A percentile compares a stretch with the other conserved stretches of the same genome.
phyloP scores from a whole-genome alignment of 2,113 vertebrate genomes.

The Stigmatopora nigra region DNA sequence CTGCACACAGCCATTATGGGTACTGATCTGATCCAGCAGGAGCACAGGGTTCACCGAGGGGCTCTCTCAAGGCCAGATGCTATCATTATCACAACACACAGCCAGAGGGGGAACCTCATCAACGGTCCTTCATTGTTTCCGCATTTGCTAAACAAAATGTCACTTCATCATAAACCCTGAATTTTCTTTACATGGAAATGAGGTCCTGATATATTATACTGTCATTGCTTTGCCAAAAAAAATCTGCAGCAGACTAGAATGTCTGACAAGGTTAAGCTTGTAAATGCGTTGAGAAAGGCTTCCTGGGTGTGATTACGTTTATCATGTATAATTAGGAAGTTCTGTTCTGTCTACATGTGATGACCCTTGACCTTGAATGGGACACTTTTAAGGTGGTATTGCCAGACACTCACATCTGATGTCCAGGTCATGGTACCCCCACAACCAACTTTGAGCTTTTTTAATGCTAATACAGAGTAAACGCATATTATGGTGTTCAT shows the following conservation, averaged over 20 bases:
- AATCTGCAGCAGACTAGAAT: conserved; percentile 72
- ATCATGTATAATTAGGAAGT: conserved; percentile 66
- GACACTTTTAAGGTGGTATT: conserved; percentile 48
- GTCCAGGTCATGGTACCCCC: conserved; percentile 33
- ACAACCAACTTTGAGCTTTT: conserved; percentile 9
- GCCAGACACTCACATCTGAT: conserved; percentile 47
- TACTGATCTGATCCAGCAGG: conserved; percentile 50
- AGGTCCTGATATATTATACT: background rate
- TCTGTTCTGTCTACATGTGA: conserved; percentile 56
- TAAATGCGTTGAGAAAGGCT: conserved; percentile 53
- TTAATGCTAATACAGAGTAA: conserved; percentile 1
- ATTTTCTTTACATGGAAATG: background rate
- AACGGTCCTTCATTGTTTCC: conserved; percentile 5
- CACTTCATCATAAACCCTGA: background rate
- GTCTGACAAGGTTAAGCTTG: conserved; percentile 72
- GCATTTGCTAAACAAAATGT: background rate
- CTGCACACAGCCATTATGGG: conserved; percentile 28
- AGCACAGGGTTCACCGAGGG: conserved; percentile 23
- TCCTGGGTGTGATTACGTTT: conserved; percentile 64
- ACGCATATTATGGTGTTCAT: background rate
- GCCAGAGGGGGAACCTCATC: conserved; percentile 16
- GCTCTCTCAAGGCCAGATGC: conserved; percentile 35
- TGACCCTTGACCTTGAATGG: conserved; percentile 54
- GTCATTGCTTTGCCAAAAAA: background rate
- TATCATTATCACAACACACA: conserved; percentile 51